Percentiles rank a stretch among this genome's conserved stretches.
Evolutionary conservation across 2,797 vertebrate genomes (phyloP).

Genomic region (Coluber constrictor): DNA sequence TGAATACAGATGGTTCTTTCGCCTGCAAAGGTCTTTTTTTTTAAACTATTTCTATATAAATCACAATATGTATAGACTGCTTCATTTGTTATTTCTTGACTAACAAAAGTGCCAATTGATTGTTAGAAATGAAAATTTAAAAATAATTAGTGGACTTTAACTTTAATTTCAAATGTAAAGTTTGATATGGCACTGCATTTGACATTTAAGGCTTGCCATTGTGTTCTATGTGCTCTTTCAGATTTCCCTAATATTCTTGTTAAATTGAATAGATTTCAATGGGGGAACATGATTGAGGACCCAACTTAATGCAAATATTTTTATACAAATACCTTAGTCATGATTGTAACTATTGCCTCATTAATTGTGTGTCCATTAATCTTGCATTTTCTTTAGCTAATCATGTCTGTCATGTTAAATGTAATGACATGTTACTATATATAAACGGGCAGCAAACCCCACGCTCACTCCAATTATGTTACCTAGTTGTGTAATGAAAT

Average conservation of each 20-base stretch:
- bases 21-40: slow-evolving; percentile 79
- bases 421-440: background rate
- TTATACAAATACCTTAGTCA: background rate
- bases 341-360: background rate
- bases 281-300: background rate
- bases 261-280: background rate
- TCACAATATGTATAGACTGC: background rate
- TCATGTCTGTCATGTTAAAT: background rate
- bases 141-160: no score
- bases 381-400: background rate
- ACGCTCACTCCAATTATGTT: background rate
- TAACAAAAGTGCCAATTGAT: background rate
- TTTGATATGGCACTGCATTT: background rate
- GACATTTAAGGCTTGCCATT: background rate
- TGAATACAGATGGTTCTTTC: slow-evolving; percentile 86
- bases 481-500: background rate
- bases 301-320: background rate
- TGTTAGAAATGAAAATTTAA: background rate
- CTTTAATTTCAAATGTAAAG: background rate
- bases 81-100: background rate
- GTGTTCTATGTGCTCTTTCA: background rate
- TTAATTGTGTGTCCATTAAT: background rate
- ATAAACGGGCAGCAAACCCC: background rate
- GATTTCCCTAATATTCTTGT: background rate
- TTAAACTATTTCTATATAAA: background rate